Evolutionary conservation across 2,797 vertebrate species (phyloP).

Genomic region (Mormyrus hasselquistii): DNA sequence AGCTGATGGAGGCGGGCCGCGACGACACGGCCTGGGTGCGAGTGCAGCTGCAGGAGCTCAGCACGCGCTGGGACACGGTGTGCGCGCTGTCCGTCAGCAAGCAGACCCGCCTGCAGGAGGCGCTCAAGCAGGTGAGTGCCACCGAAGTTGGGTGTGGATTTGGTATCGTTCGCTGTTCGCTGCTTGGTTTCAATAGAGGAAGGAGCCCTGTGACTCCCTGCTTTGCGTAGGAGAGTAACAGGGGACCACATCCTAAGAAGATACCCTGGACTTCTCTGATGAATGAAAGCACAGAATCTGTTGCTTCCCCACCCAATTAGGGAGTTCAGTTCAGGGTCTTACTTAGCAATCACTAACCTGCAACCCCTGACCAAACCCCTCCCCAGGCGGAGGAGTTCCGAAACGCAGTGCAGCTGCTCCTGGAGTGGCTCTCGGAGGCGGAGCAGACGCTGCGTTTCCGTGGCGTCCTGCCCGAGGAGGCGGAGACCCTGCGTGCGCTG

Average conservation of each 20-base stretch:
- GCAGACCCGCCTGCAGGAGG: conserved; percentile 86
- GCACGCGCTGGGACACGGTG: conserved; percentile 93
- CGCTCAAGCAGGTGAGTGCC: conserved; percentile 83
- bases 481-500: conserved; percentile 80
- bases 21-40: conserved; percentile 97
- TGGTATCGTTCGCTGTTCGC: background rate
- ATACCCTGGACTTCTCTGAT: background rate
- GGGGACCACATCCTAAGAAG: background rate
- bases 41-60: conserved; percentile 94
- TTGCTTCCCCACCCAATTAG: background rate
- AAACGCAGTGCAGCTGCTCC: conserved; percentile 78
- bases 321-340: background rate
- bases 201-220: background rate
- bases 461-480: conserved; percentile 88
- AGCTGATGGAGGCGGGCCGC: conserved; percentile 88
- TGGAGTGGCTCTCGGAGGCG: conserved; percentile 96
- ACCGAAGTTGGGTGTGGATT: background rate
- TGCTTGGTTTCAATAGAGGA: background rate
- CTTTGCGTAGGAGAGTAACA: background rate
- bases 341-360: background rate
- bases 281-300: background rate
- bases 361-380: background rate
- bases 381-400: conserved; percentile 93
- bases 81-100: conserved; percentile 92
- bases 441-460: conserved; percentile 95